Percentiles rank a stretch among this genome's conserved stretches.
These are phyloP conservation scores for Meda fulgida DNA, from an alignment of 2,797 vertebrate genomes.

Conservation along the genomic window DNA sequence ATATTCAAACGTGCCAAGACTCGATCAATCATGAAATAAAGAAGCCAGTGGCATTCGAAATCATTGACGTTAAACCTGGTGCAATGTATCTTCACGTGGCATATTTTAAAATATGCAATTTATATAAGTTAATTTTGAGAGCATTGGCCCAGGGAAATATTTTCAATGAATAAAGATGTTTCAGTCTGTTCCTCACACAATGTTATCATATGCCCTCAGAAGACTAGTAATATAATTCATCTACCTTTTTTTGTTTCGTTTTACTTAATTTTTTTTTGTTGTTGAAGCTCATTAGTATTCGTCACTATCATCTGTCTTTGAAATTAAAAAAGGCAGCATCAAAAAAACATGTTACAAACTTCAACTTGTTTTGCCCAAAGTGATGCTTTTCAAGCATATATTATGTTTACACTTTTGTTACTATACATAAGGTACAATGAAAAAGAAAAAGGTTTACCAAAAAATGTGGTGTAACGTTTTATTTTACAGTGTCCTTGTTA, in stretches of 20 bases:
- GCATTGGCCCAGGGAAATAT: not conserved
- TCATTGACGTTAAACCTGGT: not conserved
- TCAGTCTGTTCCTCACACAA: not conserved
- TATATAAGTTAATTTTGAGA: not conserved
- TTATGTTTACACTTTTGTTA: not conserved
- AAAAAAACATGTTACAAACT: not conserved
- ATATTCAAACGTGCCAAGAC: not conserved
- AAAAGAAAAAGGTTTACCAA: too few species aligned
- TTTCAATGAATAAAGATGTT: not conserved
- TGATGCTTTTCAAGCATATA: not conserved
- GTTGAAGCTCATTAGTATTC: not conserved
- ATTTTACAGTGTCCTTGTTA: too few species aligned
- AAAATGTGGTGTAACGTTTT: too few species aligned
- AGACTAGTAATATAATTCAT: not conserved
- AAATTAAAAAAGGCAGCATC: not conserved
- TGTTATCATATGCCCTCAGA: not conserved
- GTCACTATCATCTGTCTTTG: not conserved
- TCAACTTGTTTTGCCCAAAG: not conserved
- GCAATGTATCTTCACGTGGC: not conserved
- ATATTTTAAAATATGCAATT: not conserved
- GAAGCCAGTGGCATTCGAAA: not conserved
- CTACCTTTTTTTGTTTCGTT: not conserved
- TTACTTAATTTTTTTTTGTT: not conserved
- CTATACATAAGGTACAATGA: not conserved
- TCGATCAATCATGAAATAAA: conserved; percentile 16